Base-by-base conservation (phyloP, 1,140 invertebrate genomes). In the Watersipora subatra region DNA sequence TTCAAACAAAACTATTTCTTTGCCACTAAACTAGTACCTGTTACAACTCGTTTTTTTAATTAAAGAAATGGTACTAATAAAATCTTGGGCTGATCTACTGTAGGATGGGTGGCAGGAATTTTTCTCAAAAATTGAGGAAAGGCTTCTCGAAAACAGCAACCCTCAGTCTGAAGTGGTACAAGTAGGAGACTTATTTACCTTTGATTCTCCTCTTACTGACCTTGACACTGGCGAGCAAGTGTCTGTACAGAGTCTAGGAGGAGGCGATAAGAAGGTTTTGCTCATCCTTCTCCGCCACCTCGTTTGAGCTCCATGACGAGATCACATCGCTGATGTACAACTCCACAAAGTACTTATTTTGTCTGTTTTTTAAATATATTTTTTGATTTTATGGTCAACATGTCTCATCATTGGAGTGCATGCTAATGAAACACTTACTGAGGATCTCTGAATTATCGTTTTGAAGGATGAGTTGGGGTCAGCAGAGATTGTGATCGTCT, bases 251-350 rank as follows among this genome's bases (percentile, higher is more conserved):
- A 57, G 69, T 19, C 69, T 68, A 22, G 24, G 72, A 15, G 24
- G n/a, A 2, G 58, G 26, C 25, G 29, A 30, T 25, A 57, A 68
- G 2, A 66, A 64, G 57, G 62, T 73, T n/a, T 30, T 74, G 34
- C 65, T 76, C n/a, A 63, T 76, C 1, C 57, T 75, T 55, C 63
- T 75, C 22, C 64, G 75, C 28, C 75, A 76, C 66, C 75, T 76
- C 71, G 75, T 73, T 19, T 76, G 75, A 76, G 70, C 75, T n/a
- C 75, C 75, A 63, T 76, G 75, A 76, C 75, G 72, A 61, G 67
- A 66, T 27, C 75, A 76, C 61, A 64, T 75, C 26, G 55, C 63
- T 59, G 34, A 46, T n/a, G 34, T 46, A 7, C 34, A 12, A 12
- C 7, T n/a, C n/a, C 34, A n/a, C 7, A 46, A 46, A n/a, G 34